Percentiles rank a stretch among this genome's conserved stretches.
phyloP scores from a whole-genome alignment of 2,797 vertebrate species.

The Thunnus albacares region DNA sequence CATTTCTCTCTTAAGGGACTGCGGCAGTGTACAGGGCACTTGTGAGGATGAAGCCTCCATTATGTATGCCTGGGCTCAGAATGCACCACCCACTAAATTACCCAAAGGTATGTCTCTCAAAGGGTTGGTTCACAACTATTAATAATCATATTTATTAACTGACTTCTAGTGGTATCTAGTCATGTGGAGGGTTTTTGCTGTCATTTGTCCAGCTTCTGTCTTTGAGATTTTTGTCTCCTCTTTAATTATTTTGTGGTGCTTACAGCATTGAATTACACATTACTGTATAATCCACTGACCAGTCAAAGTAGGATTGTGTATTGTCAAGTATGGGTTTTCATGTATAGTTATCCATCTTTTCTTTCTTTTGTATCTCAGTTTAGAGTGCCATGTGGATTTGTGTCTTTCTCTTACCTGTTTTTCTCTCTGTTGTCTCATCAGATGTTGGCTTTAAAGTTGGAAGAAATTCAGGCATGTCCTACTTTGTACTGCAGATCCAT shows the following conservation, averaged over 20 bases:
- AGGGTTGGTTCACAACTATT: neutral
- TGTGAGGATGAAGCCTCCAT: slow-evolving; percentile 93
- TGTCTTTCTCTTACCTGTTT: slow-evolving; percentile 1
- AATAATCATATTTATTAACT: neutral
- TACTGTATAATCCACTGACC: neutral
- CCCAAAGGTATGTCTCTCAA: slow-evolving; percentile 88
- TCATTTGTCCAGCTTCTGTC: neutral
- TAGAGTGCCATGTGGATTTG: neutral
- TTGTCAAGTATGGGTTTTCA: neutral
- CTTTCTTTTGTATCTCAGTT: neutral
- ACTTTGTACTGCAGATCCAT: slow-evolving; percentile 97
- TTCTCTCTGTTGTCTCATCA: slow-evolving; percentile 62
- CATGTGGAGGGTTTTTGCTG: neutral
- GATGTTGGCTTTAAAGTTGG: slow-evolving; percentile 98
- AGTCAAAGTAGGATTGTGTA: neutral
- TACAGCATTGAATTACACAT: neutral
- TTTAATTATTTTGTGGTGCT: neutral
- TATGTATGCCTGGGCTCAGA: slow-evolving; percentile 97
- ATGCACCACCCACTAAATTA: slow-evolving; percentile 93
- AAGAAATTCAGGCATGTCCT: slow-evolving; percentile 88
- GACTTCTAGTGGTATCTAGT: neutral
- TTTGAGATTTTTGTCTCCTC: neutral
- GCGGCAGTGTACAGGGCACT: slow-evolving; percentile 90
- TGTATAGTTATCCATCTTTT: neutral
- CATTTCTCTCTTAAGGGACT: slow-evolving; percentile 88